A percentile compares a stretch with the other conserved stretches of the same genome.
Evolutionary conservation across 2,113 vertebrate genomes (phyloP).

Genomic region (Cyanoramphus novaezelandiae): DNA sequence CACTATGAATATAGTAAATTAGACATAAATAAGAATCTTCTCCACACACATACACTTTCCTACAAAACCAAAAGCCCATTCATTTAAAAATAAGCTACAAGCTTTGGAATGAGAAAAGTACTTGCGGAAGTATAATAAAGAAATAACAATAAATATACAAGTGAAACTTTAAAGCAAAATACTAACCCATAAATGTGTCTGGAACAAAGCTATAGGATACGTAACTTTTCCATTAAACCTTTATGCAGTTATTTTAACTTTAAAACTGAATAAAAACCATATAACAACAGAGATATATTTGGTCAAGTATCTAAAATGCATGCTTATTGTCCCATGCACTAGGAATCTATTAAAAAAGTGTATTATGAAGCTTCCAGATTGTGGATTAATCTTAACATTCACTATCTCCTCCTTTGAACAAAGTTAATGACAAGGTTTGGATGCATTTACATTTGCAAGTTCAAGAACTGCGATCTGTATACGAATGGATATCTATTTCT

Average conservation of each 20-base stretch:
- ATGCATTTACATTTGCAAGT: neutral
- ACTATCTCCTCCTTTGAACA: neutral
- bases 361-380: neutral
- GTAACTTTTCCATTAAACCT: neutral
- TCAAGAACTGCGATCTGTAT: neutral
- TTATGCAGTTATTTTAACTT: neutral
- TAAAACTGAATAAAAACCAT: neutral
- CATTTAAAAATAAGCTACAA: neutral
- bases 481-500: neutral
- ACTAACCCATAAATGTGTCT: neutral
- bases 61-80: neutral
- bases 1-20: neutral
- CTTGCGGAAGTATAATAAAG: neutral
- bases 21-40: neutral
- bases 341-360: neutral
- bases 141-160: neutral
- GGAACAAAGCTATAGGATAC: neutral
- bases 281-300: neutral
- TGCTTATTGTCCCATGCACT: neutral
- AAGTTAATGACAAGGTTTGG: neutral
- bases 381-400: neutral
- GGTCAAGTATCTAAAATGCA: neutral
- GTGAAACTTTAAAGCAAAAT: neutral
- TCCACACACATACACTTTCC: neutral
- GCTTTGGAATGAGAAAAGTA: neutral